Evolutionary conservation across 2,888 invertebrate genomes (phyloP), one percentile per base, ranked within the genome.

Genomic region (Athalia rosae): DNA sequence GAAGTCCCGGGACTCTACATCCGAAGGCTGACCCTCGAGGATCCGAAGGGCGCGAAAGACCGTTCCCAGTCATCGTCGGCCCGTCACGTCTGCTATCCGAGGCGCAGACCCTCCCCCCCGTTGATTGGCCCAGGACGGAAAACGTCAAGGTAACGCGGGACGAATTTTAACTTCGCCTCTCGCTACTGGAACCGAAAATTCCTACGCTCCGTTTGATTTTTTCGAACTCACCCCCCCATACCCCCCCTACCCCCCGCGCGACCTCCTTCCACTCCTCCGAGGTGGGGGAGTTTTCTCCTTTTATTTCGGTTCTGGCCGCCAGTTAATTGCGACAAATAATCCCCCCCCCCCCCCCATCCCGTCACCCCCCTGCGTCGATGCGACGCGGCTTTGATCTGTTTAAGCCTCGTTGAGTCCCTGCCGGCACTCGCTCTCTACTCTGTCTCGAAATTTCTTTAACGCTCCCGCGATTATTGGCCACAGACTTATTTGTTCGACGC

Each of bases 1-100:
- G 89, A 89, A 84, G 89, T 89, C 83, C 89, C 89, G 78, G 89
- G 89, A 77, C 87, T 89, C 63, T 87, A 87, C 81, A 89, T 89
- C 84, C 86, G 89, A 82, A 88, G 89, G 79, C 85, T 89, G 67
- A 89, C 88, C 78, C 87, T 89, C 73, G 89, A 89, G 81, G 89
- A 89, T 83, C 89, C 89, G 78, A 87, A 83, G 82, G 88, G 84
- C 80, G 83, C 82, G 76, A 85, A 84, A 80, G 85, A 87, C 80
- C 82, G 84, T 77, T 81, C 84, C 76, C 83, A 85, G 83, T 88
- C 87, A 83, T 86, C 84, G 71, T 83, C 87, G 77, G 81, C 84
- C 80, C 85, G 87, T 82, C 88, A 87, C 83, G 85, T 87, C 84
- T 88, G 88, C 85, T 87, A 87, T 86, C 87, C 89, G 67, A 83